phyloP scores from a whole-genome alignment of 2,113 vertebrate species.

The Sarotherodon lohbergeri region DNA sequence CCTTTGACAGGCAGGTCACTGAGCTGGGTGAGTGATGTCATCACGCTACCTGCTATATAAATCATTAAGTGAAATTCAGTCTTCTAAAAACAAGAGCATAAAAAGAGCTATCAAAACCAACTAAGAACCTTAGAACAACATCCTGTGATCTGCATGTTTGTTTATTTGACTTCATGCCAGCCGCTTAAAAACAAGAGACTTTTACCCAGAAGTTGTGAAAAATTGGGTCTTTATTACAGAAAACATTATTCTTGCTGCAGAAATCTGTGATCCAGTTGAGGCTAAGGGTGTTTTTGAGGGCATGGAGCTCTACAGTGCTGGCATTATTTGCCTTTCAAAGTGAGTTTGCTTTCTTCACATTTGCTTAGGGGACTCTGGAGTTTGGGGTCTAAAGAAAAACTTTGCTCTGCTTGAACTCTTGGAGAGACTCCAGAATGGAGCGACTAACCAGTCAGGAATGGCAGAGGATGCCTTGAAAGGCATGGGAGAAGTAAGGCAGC shows the following conservation, averaged over 20 bases:
- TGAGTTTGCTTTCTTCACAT: background rate
- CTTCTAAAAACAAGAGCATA: background rate
- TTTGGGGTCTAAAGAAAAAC: conserved; percentile 99
- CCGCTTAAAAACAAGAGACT: background rate
- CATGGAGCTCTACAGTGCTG: background rate
- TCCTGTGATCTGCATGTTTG: background rate
- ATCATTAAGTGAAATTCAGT: background rate
- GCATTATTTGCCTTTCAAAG: background rate
- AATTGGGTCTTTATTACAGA: background rate
- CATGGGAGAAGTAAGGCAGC: conserved; percentile 85
- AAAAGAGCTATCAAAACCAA: background rate
- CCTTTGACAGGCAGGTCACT: conserved; percentile 95
- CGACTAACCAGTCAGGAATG: conserved; percentile 82
- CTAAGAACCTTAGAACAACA: background rate
- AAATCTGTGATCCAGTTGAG: background rate
- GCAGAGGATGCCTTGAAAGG: conserved; percentile 84
- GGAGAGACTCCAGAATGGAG: conserved; percentile 93
- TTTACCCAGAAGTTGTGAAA: background rate
- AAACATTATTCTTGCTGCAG: background rate
- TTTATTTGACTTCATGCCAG: background rate
- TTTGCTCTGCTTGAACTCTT: conserved; percentile 94
- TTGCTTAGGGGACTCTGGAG: conserved; percentile 88
- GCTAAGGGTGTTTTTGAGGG: background rate
- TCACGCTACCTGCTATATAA: background rate
- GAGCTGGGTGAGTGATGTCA: conserved; percentile 81